Conservation (phyloP, 2,888 invertebrate species). For the Perizoma flavofasciatum region DNA sequence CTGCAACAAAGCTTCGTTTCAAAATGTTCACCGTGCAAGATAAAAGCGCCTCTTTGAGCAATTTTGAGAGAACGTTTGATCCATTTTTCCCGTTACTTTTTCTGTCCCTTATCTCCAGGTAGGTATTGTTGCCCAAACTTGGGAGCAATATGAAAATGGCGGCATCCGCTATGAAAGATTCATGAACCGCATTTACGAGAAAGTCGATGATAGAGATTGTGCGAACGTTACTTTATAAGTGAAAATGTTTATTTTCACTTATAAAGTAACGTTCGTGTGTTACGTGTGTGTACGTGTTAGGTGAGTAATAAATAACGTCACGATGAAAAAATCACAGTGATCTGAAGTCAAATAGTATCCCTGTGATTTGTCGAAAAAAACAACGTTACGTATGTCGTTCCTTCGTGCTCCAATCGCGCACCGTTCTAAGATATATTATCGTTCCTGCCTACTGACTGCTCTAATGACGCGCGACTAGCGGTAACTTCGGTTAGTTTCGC, state of each 20-base stretch:
- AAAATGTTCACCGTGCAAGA: conserved; percentile 3
- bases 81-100: conserved; percentile 34
- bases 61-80: conserved; percentile 28
- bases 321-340: too few species aligned
- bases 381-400: too few species aligned
- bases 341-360: too few species aligned
- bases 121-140: conserved; percentile 41
- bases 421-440: too few species aligned
- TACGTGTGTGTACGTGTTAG: too few species aligned
- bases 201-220: conserved; percentile 39
- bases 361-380: too few species aligned
- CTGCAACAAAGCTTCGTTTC: conserved; percentile 1
- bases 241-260: conserved; percentile 36
- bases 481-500: too few species aligned
- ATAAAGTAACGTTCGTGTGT: too few species aligned
- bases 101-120: conserved; percentile 34
- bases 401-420: too few species aligned
- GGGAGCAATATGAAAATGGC: conserved; percentile 53
- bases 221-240: conserved; percentile 29
- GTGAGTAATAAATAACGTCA: too few species aligned
- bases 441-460: too few species aligned
- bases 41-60: conserved; percentile 23
- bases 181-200: conserved; percentile 49
- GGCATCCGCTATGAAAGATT: conserved; percentile 58
- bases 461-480: too few species aligned